These are phyloP conservation scores for Macrosteles quadrilineatus DNA, from an alignment of 1,140 invertebrate genomes.

Conservation along the genomic window DNA sequence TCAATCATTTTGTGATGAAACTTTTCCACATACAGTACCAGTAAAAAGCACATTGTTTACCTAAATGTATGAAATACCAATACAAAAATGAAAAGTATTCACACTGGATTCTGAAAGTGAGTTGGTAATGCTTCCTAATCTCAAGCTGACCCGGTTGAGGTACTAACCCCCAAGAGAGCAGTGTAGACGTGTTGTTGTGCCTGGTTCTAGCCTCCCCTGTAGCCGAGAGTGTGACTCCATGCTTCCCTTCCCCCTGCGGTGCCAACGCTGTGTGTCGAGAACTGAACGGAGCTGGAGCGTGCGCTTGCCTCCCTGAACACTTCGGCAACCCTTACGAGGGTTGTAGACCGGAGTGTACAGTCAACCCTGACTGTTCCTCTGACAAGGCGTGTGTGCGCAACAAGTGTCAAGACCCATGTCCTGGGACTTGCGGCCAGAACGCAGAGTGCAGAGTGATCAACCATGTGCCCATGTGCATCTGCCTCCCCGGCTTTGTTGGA, in stretches of 20 bases:
- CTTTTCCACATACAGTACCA: too few relatives aligned
- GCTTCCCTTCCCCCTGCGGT: conserved; percentile 70
- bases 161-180: too few relatives aligned
- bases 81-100: too few relatives aligned
- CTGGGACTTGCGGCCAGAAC: conserved; percentile 70
- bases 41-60: too few relatives aligned
- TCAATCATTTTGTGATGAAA: too few relatives aligned
- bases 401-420: conserved; percentile 72
- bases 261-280: conserved; percentile 71
- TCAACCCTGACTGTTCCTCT: conserved; percentile 68
- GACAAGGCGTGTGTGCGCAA: conserved; percentile 69
- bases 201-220: conserved; percentile 30
- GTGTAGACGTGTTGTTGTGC: too few relatives aligned
- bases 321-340: conserved; percentile 75
- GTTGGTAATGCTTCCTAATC: too few relatives aligned
- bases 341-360: conserved; percentile 73
- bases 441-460: conserved; percentile 72
- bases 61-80: too few relatives aligned
- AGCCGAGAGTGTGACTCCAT: conserved; percentile 54
- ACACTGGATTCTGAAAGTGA: too few relatives aligned
- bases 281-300: conserved; percentile 64
- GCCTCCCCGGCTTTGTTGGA: conserved; percentile 66
- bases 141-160: too few relatives aligned
- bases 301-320: conserved; percentile 69
- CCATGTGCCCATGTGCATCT: conserved; percentile 70